Base-by-base conservation (phyloP, 2,888 invertebrate genomes). In the Tipula lateralis region DNA sequence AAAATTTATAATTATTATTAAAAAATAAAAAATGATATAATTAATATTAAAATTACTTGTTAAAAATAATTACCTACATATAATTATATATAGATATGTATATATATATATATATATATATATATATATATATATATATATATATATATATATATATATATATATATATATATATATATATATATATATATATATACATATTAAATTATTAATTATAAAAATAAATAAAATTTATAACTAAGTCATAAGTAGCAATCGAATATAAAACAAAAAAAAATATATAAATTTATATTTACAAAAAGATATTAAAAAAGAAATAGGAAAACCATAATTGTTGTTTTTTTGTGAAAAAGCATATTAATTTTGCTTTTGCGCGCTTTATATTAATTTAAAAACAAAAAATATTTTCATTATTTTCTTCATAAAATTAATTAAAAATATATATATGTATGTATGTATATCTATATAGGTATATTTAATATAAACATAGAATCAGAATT, bases 201-300 rank as follows among this genome's bases (percentile, higher is more conserved):
- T 44, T 44, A n/a, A 44, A 66, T 66, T 66, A 66, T 66, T 66
- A 66, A 66, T 66, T 66, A 66, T 24, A 24, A 66, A 66, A 19
- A 66, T 66, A 66, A 66, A 66, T 66, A 66, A 66, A 66, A 66
- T 66, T 66, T 66, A 66, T 66, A 66, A 66, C 66, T 66, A 66
- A 66, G 66, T 66, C 66, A 66, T 66, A 66, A 66, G 66, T 66
- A 66, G 66, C 66, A 66, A 66, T 66, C 66, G 66, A 66, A 66
- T 66, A 66, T 24, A 66, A 66, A 66, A 66, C 6, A 19, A 66
- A 66, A 66, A 24, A 66, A 66, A 19, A 19, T 50, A 66, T 24
- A 66, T 24, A 66, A 66, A 66, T 66, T 66, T 66, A 66, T 66
- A 66, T 66, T 66, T 66, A 19, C 24, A 66, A 24, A 66, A 66